These are phyloP conservation scores for Pterois miles DNA, from an alignment of 2,797 vertebrate species.

Conservation along the genomic window DNA sequence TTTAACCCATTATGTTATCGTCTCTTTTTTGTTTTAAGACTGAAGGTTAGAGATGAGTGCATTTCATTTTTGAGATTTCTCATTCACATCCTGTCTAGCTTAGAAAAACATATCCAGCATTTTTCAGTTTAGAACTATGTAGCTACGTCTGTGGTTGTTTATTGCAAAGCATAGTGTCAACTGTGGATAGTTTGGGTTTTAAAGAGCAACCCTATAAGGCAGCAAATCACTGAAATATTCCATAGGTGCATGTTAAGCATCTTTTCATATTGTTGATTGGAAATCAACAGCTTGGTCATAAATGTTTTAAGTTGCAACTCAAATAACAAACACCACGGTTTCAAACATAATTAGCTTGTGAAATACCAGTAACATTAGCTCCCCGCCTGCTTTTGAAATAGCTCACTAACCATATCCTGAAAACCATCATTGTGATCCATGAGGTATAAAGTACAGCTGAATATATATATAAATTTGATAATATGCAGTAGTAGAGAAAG, in stretches of 20 bases:
- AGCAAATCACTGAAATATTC: not conserved
- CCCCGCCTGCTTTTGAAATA: not conserved
- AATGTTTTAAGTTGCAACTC: slow-evolving; percentile 6
- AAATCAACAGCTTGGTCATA: slow-evolving; percentile 13
- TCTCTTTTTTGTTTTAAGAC: not conserved
- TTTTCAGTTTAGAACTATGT: not conserved
- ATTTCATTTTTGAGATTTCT: slow-evolving; percentile 5
- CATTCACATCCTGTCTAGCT: not conserved
- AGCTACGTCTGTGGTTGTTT: slow-evolving; percentile 4
- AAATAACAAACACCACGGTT: slow-evolving; percentile 1
- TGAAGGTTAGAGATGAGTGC: not conserved
- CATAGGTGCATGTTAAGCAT: not conserved
- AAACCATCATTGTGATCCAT: slow-evolving; percentile 2
- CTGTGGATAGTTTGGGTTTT: not conserved
- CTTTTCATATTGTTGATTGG: slow-evolving; percentile 2
- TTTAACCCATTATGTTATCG: not conserved
- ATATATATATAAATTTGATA: not conserved
- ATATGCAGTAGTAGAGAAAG: not conserved
- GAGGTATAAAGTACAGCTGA: not conserved
- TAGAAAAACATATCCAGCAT: not conserved
- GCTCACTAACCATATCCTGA: not conserved
- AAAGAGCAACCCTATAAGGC: not conserved
- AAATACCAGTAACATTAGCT: not conserved
- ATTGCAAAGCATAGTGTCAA: not conserved
- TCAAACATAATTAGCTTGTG: slow-evolving; percentile 10